A percentile compares a stretch with the other conserved stretches of the same genome.
These are phyloP conservation scores for Loxodonta africana DNA, from an alignment of 2,113 vertebrate genomes.

Conservation along the genomic window DNA sequence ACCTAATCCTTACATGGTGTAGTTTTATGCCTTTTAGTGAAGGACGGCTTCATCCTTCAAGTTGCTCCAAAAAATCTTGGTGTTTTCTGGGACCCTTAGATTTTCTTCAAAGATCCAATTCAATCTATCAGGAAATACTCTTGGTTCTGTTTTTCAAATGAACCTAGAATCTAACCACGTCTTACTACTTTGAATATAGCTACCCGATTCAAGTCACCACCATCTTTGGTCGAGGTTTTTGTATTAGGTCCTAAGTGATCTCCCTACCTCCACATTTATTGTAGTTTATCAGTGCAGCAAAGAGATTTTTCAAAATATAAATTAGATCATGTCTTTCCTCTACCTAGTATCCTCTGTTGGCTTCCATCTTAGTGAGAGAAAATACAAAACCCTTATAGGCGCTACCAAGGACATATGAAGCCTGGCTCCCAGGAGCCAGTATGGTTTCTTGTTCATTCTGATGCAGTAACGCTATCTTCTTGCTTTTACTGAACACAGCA, in stretches of 20 bases:
- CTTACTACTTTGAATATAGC: too few species aligned
- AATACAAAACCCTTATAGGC: neutral
- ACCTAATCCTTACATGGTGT: neutral
- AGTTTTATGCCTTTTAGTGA: neutral
- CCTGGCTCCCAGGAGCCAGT: neutral
- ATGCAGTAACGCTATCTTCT: neutral
- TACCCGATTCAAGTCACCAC: neutral
- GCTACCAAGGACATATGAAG: neutral
- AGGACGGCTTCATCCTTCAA: neutral
- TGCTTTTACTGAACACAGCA: neutral
- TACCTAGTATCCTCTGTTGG: neutral
- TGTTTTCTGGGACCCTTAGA: neutral
- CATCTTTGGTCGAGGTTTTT: neutral
- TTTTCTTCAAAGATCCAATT: neutral
- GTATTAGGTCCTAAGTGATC: neutral
- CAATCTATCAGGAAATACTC: neutral
- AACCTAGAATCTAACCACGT: neutral
- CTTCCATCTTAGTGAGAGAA: neutral
- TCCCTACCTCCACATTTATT: neutral
- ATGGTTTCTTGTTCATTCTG: neutral
- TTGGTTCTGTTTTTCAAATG: neutral
- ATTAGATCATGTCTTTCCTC: neutral
- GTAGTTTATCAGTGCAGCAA: neutral
- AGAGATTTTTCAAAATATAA: neutral
- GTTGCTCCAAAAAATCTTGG: neutral